Evolutionary conservation across 2,113 vertebrate genomes (phyloP).

Genomic region (Cryptomyrus ogoouensis): DNA sequence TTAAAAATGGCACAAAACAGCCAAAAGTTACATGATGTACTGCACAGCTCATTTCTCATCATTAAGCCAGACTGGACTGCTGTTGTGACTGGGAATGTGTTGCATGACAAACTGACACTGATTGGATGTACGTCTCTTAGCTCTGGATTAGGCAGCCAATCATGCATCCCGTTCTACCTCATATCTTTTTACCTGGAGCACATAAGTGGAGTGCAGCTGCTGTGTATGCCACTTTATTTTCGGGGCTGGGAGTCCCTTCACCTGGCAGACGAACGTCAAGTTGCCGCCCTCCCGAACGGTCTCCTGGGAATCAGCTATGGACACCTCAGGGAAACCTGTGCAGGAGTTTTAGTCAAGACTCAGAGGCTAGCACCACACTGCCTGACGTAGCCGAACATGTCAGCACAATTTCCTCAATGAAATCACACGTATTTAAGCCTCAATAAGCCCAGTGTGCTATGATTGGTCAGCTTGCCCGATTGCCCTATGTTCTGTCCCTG

Average conservation of each 20-base stretch:
- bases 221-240: slow-evolving; percentile 53
- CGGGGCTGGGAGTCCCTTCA: slow-evolving; percentile 58
- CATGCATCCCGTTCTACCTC: not conserved
- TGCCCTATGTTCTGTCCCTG: not conserved
- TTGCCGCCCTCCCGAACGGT: slow-evolving; percentile 57
- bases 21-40: not conserved
- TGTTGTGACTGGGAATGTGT: not conserved
- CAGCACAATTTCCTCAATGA: not conserved
- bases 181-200: slow-evolving; percentile 44
- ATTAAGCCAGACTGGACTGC: not conserved
- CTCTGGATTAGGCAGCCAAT: not conserved
- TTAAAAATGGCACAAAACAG: not conserved
- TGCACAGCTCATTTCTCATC: not conserved
- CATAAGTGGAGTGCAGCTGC: slow-evolving; percentile 43
- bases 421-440: not conserved
- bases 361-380: not conserved
- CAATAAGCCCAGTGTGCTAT: not conserved
- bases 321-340: slow-evolving; percentile 59
- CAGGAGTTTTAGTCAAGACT: not conserved
- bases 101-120: not conserved
- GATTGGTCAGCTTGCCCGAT: not conserved
- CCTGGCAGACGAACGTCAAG: slow-evolving; percentile 58
- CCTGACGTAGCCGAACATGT: not conserved
- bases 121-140: not conserved
- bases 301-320: slow-evolving; percentile 34